Percentiles rank a stretch among this genome's conserved stretches.
These are phyloP conservation scores for Benitochromis conjunctus DNA, from an alignment of 2,113 vertebrate species.

Conservation along the genomic window DNA sequence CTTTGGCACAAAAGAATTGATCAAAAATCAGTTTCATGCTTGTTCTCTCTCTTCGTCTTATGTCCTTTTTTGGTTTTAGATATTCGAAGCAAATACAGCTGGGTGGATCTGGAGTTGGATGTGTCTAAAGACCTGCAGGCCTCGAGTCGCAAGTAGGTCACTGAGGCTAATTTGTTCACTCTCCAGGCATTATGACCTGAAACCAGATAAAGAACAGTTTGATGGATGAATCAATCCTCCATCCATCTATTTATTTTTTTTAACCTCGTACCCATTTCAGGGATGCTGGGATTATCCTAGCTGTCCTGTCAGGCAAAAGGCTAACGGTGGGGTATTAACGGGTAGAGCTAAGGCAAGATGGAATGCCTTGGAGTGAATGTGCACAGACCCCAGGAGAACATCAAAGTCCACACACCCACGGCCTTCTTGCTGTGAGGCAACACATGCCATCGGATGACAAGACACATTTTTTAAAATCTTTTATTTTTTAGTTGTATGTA, in stretches of 20 bases:
- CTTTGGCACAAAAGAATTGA: too few species aligned
- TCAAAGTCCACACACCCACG: background rate
- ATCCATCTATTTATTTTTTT: background rate
- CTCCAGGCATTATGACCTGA: too few species aligned
- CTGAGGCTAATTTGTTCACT: too few species aligned
- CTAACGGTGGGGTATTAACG: background rate
- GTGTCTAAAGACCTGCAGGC: background rate
- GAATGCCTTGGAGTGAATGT: background rate
- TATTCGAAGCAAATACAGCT: too few species aligned
- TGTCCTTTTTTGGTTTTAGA: too few species aligned
- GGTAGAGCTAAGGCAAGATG: background rate
- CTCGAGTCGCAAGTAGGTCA: background rate
- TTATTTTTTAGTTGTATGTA: background rate
- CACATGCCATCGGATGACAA: background rate
- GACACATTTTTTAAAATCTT: fast-evolving
- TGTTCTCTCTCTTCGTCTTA: too few species aligned
- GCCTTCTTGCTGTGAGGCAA: background rate
- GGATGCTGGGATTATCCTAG: background rate
- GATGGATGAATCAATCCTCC: background rate
- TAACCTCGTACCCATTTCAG: background rate
- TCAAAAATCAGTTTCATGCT: too few species aligned
- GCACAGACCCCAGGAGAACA: background rate
- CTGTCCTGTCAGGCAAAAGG: background rate
- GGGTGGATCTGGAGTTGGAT: background rate
- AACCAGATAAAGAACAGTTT: background rate